Evolutionary conservation across 2,888 invertebrate species (phyloP).

Genomic region (Heliothis peltigera): DNA sequence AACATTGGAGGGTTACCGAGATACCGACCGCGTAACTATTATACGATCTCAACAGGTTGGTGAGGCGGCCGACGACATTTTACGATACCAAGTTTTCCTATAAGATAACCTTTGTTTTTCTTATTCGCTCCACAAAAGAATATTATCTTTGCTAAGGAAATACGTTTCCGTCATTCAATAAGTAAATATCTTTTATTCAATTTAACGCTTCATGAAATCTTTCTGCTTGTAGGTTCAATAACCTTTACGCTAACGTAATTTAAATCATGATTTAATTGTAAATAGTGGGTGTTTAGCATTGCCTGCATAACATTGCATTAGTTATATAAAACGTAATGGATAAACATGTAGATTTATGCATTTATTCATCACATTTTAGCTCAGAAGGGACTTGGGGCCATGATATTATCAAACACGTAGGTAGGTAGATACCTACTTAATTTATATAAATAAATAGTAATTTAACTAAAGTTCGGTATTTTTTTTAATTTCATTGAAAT

Average conservation of each 20-base stretch:
- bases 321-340: slow-evolving; percentile 49
- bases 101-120: slow-evolving; percentile 33
- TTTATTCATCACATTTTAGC: slow-evolving; percentile 56
- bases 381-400: slow-evolving; percentile 51
- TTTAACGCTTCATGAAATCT: slow-evolving; percentile 13
- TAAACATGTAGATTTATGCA: slow-evolving; percentile 60
- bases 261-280: slow-evolving; percentile 49
- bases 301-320: slow-evolving; percentile 50
- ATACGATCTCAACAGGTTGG: slow-evolving; percentile 63
- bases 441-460: not conserved
- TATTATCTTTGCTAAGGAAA: slow-evolving; percentile 16
- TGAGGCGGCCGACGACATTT: slow-evolving; percentile 33
- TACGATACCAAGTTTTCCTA: slow-evolving; percentile 40
- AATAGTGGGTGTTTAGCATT: slow-evolving; percentile 52
- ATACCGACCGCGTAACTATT: slow-evolving; percentile 57
- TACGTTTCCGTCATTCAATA: slow-evolving; percentile 7
- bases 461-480: too few species aligned
- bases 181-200: not conserved
- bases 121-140: slow-evolving; percentile 7
- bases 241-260: slow-evolving; percentile 33
- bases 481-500: too few species aligned
- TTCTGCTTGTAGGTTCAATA: slow-evolving; percentile 30
- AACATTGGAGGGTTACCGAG: slow-evolving; percentile 64
- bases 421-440: not conserved
- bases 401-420: slow-evolving; percentile 43